A percentile compares a stretch with the other conserved stretches of the same genome.
These are phyloP conservation scores for Nycticebus coucang DNA, from an alignment of 2,113 vertebrate species.

Conservation along the genomic window DNA sequence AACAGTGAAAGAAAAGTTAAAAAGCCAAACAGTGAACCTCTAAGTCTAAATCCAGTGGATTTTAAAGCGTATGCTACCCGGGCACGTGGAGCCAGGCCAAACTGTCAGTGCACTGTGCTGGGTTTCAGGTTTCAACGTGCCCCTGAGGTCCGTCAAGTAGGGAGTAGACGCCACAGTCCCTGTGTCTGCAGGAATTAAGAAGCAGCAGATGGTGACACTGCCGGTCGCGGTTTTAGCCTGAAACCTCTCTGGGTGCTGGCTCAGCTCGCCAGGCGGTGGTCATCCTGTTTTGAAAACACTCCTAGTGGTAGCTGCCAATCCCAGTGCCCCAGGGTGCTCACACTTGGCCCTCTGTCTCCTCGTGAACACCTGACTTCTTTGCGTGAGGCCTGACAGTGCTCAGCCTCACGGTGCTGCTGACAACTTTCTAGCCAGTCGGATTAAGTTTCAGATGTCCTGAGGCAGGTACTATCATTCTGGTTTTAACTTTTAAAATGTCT, in stretches of 20 bases:
- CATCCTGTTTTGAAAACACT: not conserved
- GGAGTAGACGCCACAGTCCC: not conserved
- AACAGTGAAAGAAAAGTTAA: not conserved
- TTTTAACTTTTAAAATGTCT: not conserved
- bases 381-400: not conserved
- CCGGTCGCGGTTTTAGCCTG: not conserved
- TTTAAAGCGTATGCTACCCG: not conserved
- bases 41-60: not conserved
- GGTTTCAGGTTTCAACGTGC: not conserved
- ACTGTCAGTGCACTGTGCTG: not conserved
- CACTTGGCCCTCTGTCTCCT: rapidly evolving
- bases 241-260: not conserved
- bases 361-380: not conserved
- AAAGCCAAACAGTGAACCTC: not conserved
- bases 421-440: not conserved
- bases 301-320: not conserved
- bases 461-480: not conserved
- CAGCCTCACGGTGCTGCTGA: not conserved
- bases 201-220: not conserved
- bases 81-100: not conserved
- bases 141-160: not conserved
- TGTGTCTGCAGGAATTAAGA: not conserved
- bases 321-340: not conserved
- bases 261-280: not conserved
- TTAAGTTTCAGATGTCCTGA: not conserved